Evolutionary conservation across 2,888 invertebrate genomes (phyloP), one percentile per base, ranked within the genome.

Genomic region (Opisthograptis luteolata): DNA sequence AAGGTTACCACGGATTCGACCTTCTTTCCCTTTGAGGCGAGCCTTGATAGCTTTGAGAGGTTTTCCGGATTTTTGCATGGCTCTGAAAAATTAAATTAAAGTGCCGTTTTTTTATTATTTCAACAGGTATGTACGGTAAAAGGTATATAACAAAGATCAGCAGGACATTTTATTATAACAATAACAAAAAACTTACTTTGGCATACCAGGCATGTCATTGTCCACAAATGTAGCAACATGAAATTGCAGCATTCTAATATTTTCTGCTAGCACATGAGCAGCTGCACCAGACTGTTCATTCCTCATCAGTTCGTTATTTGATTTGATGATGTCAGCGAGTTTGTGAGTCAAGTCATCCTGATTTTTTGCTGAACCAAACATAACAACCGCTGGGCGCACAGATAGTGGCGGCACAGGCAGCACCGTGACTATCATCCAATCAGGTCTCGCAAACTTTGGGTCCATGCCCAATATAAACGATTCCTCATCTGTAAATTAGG

Each of bases 331-430:
- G 71, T 99, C 99, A 0, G 99, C 95, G 45, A 99, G 91, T 88
- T 99, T 99, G 87, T 99, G 99, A 0, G 99, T 99, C 70, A 99
- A 93, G 93, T 99, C 99, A 77, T 99, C 99, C 89, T 98, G 95
- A 93, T 99, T 99, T 79, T 97, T 96, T 0, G 99, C 99, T 0
- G 99, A 97, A n/a, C 99, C 99, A 84, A 97, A 97, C 97, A 99
- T 99, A 5, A 99, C 98, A 3, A 99, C 99, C 41, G 99, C 99
- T 0, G 99, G 99, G 58, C 99, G 93, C 0, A 99, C 99, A 1
- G 97, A 94, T 14, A 99, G 86, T 2, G 99, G 99, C 0, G 99
- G 99, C 0, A 99, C 99, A 0, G 99, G 99, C 51, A 99, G 83
- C 7, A 98, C 98, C 1, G 99, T 99, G 3, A 98, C 93, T 60